phyloP scores from a whole-genome alignment of 2,797 vertebrate species.

The Siniperca scherzeri region DNA sequence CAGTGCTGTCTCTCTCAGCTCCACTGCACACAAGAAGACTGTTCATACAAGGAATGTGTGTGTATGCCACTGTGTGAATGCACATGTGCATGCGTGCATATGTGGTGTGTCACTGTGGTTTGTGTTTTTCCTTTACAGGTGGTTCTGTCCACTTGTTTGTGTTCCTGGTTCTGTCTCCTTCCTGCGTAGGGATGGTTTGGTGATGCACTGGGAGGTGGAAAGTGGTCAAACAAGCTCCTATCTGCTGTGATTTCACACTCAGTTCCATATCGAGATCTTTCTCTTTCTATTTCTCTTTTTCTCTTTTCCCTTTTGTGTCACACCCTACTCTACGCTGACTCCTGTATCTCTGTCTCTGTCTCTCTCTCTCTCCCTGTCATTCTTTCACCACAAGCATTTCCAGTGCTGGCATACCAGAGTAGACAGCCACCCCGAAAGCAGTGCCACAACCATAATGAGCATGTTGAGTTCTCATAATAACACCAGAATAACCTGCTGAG shows the following conservation, averaged over 20 bases:
- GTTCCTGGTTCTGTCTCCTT: conserved; percentile 74
- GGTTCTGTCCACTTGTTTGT: conserved; percentile 74
- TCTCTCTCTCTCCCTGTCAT: conserved; percentile 55
- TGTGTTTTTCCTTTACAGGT: conserved; percentile 80
- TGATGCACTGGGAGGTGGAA: conserved; percentile 50
- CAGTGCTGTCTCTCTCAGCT: conserved; percentile 79
- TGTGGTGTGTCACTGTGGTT: conserved; percentile 62
- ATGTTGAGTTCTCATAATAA: conserved; percentile 86
- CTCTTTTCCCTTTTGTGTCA: conserved; percentile 22
- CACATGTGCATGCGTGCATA: conserved; percentile 34
- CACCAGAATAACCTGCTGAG: conserved; percentile 84
- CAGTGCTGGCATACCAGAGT: conserved; percentile 71
- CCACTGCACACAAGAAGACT: conserved; percentile 76
- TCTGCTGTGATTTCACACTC: conserved; percentile 25
- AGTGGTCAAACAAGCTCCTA: conserved; percentile 53
- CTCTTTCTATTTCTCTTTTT: conserved; percentile 34
- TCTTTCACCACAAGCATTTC: conserved; percentile 80
- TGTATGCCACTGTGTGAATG: conserved; percentile 38
- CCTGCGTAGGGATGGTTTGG: conserved; percentile 63
- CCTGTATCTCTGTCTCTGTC: conserved; percentile 19
- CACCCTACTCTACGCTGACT: not conserved
- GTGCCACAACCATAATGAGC: conserved; percentile 85
- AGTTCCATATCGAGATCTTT: conserved; percentile 10
- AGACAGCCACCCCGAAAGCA: conserved; percentile 78
- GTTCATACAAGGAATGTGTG: conserved; percentile 74